Conservation (phyloP, 2,113 vertebrate genomes). For the Dipodomys ordii region DNA sequence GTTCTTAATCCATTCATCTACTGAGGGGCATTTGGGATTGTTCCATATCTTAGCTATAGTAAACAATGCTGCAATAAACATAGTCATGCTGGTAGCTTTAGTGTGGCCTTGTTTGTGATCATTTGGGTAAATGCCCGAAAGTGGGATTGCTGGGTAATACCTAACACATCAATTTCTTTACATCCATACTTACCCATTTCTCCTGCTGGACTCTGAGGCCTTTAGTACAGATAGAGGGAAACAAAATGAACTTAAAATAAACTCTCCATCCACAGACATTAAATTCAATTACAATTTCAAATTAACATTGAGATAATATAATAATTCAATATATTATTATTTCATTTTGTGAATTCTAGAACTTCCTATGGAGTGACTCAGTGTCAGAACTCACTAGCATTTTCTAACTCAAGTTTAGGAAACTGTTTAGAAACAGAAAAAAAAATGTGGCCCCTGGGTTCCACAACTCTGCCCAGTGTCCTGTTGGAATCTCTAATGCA, state of each 20-base stretch:
- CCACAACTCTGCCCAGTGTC: rapidly evolving
- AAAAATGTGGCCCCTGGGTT: neutral
- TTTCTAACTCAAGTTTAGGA: neutral
- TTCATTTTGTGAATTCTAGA: neutral
- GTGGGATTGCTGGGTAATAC: no score
- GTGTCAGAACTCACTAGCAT: neutral
- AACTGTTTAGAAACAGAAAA: neutral
- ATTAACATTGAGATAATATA: neutral
- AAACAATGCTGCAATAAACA: no score
- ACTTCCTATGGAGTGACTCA: neutral
- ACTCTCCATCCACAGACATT: neutral
- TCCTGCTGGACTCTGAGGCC: neutral
- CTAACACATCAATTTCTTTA: no score
- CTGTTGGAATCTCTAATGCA: neutral
- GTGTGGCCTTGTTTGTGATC: no score
- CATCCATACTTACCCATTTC: neutral
- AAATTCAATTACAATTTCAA: neutral
- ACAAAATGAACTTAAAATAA: neutral
- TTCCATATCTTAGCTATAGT: no score
- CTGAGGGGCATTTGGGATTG: no score
- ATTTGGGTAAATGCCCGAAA: no score
- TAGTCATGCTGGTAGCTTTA: no score
- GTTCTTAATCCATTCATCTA: no score
- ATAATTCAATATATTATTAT: neutral
- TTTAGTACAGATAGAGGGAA: neutral